Percentiles rank a stretch among this genome's conserved stretches.
Evolutionary conservation across 2,797 vertebrate genomes (phyloP).

Genomic region (Setipinna tenuifilis): DNA sequence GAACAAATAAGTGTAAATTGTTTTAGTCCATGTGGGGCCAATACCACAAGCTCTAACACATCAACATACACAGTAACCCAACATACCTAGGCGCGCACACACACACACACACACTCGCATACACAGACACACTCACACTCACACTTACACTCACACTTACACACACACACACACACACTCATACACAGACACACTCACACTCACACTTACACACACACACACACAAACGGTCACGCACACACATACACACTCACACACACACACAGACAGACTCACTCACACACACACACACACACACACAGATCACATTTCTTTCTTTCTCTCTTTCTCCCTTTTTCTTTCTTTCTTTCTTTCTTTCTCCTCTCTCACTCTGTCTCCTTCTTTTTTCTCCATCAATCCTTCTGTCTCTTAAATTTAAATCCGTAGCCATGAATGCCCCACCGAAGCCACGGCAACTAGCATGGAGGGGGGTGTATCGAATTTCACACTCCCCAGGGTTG

Average conservation of each 20-base stretch:
- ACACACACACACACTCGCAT: neutral
- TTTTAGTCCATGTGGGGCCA: neutral
- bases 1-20: neutral
- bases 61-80: too few relatives aligned
- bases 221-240: too few relatives aligned
- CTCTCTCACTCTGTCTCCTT: neutral
- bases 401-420: slow-evolving; percentile 21
- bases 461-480: slow-evolving; percentile 20
- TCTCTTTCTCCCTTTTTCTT: too few relatives aligned
- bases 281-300: neutral
- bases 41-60: neutral
- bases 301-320: neutral
- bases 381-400: slow-evolving; percentile 9
- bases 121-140: neutral
- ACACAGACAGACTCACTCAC: neutral
- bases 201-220: neutral
- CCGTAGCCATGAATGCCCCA: neutral
- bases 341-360: too few relatives aligned
- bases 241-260: too few relatives aligned
- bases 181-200: neutral
- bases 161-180: too few relatives aligned
- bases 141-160: neutral
- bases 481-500: slow-evolving; percentile 24
- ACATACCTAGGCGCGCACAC: too few relatives aligned
- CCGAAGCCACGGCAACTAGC: neutral